Percentiles rank a stretch among this genome's conserved stretches.
Evolutionary conservation across 1,140 invertebrate genomes (phyloP).

Genomic region (Bathynomus jamesi): DNA sequence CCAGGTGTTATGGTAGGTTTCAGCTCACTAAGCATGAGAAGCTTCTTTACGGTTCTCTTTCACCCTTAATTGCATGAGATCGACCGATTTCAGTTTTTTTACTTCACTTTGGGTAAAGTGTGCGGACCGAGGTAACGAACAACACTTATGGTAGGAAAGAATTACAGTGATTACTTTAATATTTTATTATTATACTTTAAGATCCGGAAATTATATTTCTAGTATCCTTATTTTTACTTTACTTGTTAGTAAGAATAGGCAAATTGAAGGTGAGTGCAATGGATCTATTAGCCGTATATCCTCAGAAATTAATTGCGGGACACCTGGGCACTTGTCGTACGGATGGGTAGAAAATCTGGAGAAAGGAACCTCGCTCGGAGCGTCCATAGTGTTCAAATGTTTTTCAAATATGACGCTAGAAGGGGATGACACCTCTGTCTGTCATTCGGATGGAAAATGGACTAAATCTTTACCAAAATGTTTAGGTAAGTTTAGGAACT

Average conservation of each 20-base stretch:
- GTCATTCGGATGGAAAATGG: constrained; percentile 87
- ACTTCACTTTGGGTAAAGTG: too few species aligned
- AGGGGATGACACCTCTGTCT: constrained; percentile 79
- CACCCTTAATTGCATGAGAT: too few species aligned
- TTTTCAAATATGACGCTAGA: constrained; percentile 85
- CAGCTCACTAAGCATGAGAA: too few species aligned
- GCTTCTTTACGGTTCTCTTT: too few species aligned
- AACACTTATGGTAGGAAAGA: too few species aligned
- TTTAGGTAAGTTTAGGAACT: constrained; percentile 53
- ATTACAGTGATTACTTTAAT: too few species aligned
- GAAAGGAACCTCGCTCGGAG: constrained; percentile 27
- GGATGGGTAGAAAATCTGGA: constrained; percentile 73
- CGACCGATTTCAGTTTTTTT: too few species aligned
- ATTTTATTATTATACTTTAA: too few species aligned
- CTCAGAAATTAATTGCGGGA: constrained; percentile 78
- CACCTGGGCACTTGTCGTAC: constrained; percentile 70
- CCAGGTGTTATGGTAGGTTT: constrained; percentile 50
- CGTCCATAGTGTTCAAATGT: constrained; percentile 88
- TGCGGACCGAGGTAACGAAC: too few species aligned
- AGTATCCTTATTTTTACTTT: neutral
- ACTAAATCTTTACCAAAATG: constrained; percentile 83
- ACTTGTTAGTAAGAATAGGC: neutral
- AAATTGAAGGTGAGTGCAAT: neutral
- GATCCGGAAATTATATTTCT: too few species aligned
- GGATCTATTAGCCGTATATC: constrained; percentile 4